A percentile compares a stretch with the other conserved stretches of the same genome.
Evolutionary conservation across 2,113 vertebrate genomes (phyloP).

Genomic region (Xiphorhynchus elegans): DNA sequence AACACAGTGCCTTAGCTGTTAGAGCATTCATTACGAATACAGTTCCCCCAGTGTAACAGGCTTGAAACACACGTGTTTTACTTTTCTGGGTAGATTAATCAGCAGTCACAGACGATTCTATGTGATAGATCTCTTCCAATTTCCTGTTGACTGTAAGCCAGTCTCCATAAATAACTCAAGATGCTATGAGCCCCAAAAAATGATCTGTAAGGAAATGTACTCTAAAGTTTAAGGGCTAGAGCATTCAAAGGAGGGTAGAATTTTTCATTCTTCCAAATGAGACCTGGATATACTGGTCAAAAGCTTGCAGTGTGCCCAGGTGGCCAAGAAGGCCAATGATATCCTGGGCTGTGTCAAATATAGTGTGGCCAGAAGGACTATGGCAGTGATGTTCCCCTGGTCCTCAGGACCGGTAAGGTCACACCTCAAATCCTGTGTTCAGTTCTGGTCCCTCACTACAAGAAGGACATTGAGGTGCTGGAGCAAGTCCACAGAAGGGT

Average conservation of each 20-base stretch:
- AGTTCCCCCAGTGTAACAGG: background rate
- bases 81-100: background rate
- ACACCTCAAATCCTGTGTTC: background rate
- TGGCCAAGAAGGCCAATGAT: background rate
- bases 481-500: accelerated
- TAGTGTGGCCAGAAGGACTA: background rate
- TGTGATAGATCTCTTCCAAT: background rate
- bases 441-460: background rate
- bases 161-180: background rate
- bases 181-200: background rate
- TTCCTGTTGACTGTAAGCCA: background rate
- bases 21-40: background rate
- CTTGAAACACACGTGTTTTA: background rate
- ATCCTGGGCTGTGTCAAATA: background rate
- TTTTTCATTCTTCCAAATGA: background rate
- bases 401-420: background rate
- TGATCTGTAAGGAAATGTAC: background rate
- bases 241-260: background rate
- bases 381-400: background rate
- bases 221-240: background rate
- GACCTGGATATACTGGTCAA: background rate
- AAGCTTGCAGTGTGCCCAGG: background rate
- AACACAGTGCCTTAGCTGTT: background rate
- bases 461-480: background rate
- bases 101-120: background rate